Evolutionary conservation across 2,113 vertebrate species (phyloP).

Genomic region (Rhabdomys dilectus): DNA sequence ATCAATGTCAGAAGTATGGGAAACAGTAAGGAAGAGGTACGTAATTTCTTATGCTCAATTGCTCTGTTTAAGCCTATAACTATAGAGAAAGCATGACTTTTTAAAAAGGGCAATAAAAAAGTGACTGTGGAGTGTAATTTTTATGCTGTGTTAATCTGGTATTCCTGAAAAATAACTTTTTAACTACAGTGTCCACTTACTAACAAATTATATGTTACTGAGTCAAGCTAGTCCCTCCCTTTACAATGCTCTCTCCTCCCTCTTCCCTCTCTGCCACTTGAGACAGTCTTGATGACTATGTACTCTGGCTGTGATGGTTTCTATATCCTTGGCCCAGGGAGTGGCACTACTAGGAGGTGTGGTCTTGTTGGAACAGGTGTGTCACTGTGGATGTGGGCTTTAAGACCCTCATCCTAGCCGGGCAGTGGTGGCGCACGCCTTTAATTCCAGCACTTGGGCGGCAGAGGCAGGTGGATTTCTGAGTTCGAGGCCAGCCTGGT

Average conservation of each 20-base stretch:
- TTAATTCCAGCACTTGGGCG: too few relatives aligned
- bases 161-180: slow-evolving; percentile 39
- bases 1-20: background rate
- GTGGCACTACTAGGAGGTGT: too few relatives aligned
- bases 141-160: background rate
- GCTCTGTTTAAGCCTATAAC: slow-evolving; percentile 2
- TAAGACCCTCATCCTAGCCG: too few relatives aligned
- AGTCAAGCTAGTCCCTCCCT: background rate
- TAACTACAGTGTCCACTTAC: background rate
- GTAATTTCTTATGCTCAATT: slow-evolving; percentile 21
- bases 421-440: too few relatives aligned
- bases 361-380: too few relatives aligned
- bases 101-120: background rate
- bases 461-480: too few relatives aligned
- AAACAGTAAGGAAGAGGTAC: background rate
- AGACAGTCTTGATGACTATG: background rate
- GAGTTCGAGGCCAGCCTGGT: too few relatives aligned
- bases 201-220: background rate
- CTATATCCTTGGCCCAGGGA: too few relatives aligned
- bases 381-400: too few relatives aligned
- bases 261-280: background rate
- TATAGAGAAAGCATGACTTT: background rate
- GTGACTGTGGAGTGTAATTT: background rate
- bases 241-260: background rate
- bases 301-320: background rate